A percentile compares a stretch with the other conserved stretches of the same genome.
These are phyloP conservation scores for Puntigrus tetrazona DNA, from an alignment of 2,113 vertebrate genomes.

Conservation along the genomic window DNA sequence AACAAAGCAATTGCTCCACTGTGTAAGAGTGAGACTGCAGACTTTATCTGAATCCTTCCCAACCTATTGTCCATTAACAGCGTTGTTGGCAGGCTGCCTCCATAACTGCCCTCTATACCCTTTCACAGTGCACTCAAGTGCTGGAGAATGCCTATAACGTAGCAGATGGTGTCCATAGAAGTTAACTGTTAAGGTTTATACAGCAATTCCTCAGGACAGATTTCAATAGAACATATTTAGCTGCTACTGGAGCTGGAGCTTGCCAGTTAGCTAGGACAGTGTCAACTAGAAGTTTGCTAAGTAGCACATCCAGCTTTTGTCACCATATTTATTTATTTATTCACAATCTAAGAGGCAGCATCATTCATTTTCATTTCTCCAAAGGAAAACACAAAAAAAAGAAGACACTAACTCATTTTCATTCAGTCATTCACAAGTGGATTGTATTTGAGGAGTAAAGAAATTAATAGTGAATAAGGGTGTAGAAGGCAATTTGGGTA, in stretches of 20 bases:
- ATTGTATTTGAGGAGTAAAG: too few species aligned
- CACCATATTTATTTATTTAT: too few species aligned
- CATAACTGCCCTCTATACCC: background rate
- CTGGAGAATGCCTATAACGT: background rate
- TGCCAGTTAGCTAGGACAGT: background rate
- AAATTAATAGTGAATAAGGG: too few species aligned
- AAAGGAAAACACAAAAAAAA: too few species aligned
- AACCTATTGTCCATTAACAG: background rate
- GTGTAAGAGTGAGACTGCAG: background rate
- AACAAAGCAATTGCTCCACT: background rate
- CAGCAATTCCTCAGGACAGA: background rate
- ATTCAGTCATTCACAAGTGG: too few species aligned
- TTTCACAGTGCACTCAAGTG: background rate
- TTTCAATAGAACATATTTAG: background rate
- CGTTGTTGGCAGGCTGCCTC: background rate
- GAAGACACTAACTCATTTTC: too few species aligned
- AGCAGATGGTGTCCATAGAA: background rate
- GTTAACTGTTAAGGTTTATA: background rate
- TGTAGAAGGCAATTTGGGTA: background rate
- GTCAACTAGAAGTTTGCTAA: background rate
- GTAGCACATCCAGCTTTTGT: too few species aligned
- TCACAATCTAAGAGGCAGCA: background rate
- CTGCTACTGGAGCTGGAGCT: background rate
- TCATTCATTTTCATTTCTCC: too few species aligned
- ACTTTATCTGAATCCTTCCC: background rate